phyloP scores from a whole-genome alignment of 2,797 vertebrate species.

The Esox lucius region DNA sequence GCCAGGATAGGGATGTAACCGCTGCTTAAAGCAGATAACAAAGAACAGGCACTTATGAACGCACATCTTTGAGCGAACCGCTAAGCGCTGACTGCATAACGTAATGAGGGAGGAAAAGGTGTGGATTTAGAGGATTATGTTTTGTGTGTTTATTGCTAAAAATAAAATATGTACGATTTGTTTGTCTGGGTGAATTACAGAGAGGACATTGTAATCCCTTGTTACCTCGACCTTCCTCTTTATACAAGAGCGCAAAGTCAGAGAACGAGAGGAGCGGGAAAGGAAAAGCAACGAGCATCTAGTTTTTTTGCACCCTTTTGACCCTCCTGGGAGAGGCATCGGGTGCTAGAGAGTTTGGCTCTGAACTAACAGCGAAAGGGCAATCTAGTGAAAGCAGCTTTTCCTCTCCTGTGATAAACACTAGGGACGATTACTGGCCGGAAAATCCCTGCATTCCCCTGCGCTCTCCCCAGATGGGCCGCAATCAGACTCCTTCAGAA shows the following conservation, averaged over 20 bases:
- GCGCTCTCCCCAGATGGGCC: slow-evolving; percentile 25
- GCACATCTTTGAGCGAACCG: not conserved
- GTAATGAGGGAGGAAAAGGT: not conserved
- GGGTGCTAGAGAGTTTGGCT: slow-evolving; percentile 15
- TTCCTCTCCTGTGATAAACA: slow-evolving; percentile 37
- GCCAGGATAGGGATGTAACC: not conserved
- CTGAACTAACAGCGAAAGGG: slow-evolving; percentile 35
- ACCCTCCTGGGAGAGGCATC: slow-evolving; percentile 2
- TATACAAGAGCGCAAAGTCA: not conserved
- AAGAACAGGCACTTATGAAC: not conserved
- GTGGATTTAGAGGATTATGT: slow-evolving; percentile 2
- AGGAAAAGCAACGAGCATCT: not conserved
- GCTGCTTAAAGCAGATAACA: not conserved
- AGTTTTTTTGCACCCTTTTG: slow-evolving; percentile 10
- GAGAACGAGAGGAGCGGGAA: slow-evolving; percentile 24
- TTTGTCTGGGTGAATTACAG: not conserved
- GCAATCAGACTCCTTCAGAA: slow-evolving; percentile 40
- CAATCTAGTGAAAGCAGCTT: slow-evolving; percentile 44
- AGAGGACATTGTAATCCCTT: not conserved
- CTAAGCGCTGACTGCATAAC: not conserved
- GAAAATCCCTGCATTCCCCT: slow-evolving; percentile 21
- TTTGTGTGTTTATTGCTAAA: not conserved
- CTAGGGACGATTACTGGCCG: slow-evolving; percentile 36
- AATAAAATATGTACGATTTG: not conserved
- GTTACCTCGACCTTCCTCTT: not conserved